A percentile compares a stretch with the other conserved stretches of the same genome.
phyloP scores from a whole-genome alignment of 2,113 vertebrate species.

The Scartelaos histophorus region DNA sequence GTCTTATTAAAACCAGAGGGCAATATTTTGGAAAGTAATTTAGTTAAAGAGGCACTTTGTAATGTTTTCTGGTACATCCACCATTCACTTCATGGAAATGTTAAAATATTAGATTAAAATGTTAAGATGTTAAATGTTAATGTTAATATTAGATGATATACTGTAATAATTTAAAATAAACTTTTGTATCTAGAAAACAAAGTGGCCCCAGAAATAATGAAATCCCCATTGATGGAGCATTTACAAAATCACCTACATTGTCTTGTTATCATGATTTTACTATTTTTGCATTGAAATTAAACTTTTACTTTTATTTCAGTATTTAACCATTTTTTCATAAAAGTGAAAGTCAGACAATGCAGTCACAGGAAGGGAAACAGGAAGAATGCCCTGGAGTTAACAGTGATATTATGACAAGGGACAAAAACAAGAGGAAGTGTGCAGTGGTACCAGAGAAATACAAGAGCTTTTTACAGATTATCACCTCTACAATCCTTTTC shows the following conservation, averaged over 20 bases:
- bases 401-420: constrained; percentile 24
- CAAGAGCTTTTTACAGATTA: constrained; percentile 26
- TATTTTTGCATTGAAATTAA: not conserved
- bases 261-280: too few relatives aligned
- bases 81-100: not conserved
- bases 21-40: not conserved
- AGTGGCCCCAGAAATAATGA: too few relatives aligned
- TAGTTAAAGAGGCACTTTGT: not conserved
- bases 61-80: not conserved
- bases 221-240: too few relatives aligned
- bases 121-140: too few relatives aligned
- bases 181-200: too few relatives aligned
- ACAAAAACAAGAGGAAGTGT: constrained; percentile 50
- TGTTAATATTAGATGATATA: too few relatives aligned
- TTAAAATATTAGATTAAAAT: too few relatives aligned
- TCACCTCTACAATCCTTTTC: constrained; percentile 6
- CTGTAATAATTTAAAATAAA: too few relatives aligned
- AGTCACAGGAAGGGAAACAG: constrained; percentile 37
- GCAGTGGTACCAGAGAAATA: constrained; percentile 52
- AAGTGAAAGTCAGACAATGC: constrained; percentile 32
- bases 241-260: too few relatives aligned
- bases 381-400: constrained; percentile 29
- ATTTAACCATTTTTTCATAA: constrained; percentile 7
- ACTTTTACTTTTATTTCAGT: not conserved
- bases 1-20: not conserved